These are phyloP conservation scores for Pollenia labialis DNA, from an alignment of 2,888 invertebrate genomes.

Conservation along the genomic window DNA sequence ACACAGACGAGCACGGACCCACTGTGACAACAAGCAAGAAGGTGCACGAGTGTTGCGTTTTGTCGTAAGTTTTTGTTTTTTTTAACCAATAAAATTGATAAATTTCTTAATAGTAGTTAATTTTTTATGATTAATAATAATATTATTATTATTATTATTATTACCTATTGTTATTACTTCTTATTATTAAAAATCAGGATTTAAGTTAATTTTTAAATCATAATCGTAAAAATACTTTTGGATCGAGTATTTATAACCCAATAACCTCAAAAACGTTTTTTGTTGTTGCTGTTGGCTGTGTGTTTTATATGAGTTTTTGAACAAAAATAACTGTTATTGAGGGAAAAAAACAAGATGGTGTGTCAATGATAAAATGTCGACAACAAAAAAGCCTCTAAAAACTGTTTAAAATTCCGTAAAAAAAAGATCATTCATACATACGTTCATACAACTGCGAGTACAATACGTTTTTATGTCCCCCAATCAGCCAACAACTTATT, in stretches of 20 bases:
- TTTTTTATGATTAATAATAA: conserved; percentile 45
- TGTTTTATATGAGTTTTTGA: conserved; percentile 27
- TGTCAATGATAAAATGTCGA: conserved; percentile 64
- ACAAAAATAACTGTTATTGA: conserved; percentile 65
- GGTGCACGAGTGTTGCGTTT: conserved; percentile 2
- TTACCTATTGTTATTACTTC: conserved; percentile 58
- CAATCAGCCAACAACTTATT: conserved; percentile 52
- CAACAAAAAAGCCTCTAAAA: conserved; percentile 37
- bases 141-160: conserved; percentile 51
- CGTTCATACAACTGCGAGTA: conserved; percentile 11
- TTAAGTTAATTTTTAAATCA: conserved; percentile 55
- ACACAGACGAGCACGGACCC: neutral
- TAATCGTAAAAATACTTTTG: conserved; percentile 64
- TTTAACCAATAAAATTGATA: conserved; percentile 65
- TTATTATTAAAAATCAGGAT: conserved; percentile 41
- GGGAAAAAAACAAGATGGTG: conserved; percentile 60
- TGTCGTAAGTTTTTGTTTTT: conserved; percentile 14
- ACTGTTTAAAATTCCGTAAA: conserved; percentile 45
- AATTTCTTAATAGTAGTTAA: conserved; percentile 64
- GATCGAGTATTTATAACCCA: conserved; percentile 62
- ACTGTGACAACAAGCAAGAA: conserved; percentile 24
- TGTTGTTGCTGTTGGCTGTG: conserved; percentile 1
- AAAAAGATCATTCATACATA: conserved; percentile 61
- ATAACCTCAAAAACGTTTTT: conserved; percentile 71
- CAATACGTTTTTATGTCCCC: conserved; percentile 35